A percentile compares a stretch with the other conserved stretches of the same genome.
phyloP scores from a whole-genome alignment of 2,888 invertebrate species.

The Drosophila fulvimacula region DNA sequence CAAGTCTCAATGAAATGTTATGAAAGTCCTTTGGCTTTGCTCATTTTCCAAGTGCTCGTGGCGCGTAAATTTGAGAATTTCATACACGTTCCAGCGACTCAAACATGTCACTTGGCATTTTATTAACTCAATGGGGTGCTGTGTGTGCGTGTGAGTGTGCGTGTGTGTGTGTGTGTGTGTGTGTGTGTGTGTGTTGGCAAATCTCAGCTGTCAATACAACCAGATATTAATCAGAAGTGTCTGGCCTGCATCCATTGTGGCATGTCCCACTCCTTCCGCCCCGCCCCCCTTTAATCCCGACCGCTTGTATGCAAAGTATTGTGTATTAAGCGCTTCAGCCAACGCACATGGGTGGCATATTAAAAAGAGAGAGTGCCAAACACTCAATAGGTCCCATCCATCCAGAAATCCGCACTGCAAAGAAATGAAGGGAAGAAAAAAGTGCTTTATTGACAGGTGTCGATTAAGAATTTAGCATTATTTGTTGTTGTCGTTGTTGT shows the following conservation, averaged over 20 bases:
- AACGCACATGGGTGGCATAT: conserved; percentile 68
- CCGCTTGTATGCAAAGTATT: conserved; percentile 60
- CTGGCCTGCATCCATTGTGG: conserved; percentile 47
- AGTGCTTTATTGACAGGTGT: conserved; percentile 76
- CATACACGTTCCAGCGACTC: conserved; percentile 60
- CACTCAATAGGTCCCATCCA: conserved; percentile 34
- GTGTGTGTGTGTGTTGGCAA: conserved; percentile 23
- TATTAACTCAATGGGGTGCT: conserved; percentile 68
- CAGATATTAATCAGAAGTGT: conserved; percentile 74
- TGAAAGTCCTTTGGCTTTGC: conserved; percentile 34
- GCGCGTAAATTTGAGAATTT: conserved; percentile 45
- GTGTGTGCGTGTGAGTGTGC: not conserved
- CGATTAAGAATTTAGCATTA: conserved; percentile 80
- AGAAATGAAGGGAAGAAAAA: conserved; percentile 19
- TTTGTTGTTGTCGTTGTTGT: conserved; percentile 18
- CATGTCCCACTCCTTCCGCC: conserved; percentile 19
- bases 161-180: not conserved
- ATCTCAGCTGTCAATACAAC: conserved; percentile 77
- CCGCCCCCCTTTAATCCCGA: not conserved
- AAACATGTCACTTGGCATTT: conserved; percentile 75
- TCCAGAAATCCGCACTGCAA: conserved; percentile 7
- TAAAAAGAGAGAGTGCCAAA: conserved; percentile 49
- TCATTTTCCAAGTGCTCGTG: conserved; percentile 33
- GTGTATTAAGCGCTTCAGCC: conserved; percentile 49
- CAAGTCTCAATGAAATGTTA: conserved; percentile 16